Evolutionary conservation across 2,888 invertebrate genomes (phyloP).

Genomic region (Bembecia ichneumoniformis): DNA sequence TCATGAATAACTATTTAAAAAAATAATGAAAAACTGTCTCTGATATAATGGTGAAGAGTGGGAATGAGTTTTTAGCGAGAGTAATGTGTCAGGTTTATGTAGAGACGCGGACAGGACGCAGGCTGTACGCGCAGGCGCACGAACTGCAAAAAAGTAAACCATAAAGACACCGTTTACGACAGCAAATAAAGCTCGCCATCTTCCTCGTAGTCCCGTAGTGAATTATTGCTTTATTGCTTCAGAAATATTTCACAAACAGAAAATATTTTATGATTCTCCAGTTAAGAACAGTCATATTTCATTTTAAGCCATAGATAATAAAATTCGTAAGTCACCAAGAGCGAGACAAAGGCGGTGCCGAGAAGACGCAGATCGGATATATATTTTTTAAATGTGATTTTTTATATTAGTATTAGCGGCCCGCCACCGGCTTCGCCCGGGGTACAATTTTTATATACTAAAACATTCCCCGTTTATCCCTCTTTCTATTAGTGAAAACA

Average conservation of each 20-base stretch:
- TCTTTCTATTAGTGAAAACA: too few relatives aligned
- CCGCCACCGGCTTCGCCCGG: too few relatives aligned
- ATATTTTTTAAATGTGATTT: too few relatives aligned
- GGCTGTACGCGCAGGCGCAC: conserved; percentile 16
- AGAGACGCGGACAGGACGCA: conserved; percentile 19
- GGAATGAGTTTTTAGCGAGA: conserved; percentile 35
- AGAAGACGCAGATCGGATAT: not conserved
- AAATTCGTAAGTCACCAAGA: conserved; percentile 66
- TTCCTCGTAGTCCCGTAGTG: conserved; percentile 70
- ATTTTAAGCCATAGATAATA: conserved; percentile 72
- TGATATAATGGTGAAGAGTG: conserved; percentile 6
- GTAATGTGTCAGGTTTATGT: conserved; percentile 39
- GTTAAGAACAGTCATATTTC: conserved; percentile 69
- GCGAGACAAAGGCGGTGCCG: conserved; percentile 28
- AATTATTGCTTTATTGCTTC: conserved; percentile 73
- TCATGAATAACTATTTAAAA: too few relatives aligned
- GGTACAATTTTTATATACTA: too few relatives aligned
- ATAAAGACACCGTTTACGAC: conserved; percentile 69
- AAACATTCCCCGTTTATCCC: too few relatives aligned
- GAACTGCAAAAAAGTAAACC: conserved; percentile 61
- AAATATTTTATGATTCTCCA: conserved; percentile 73
- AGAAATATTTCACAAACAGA: conserved; percentile 73
- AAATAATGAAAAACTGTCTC: too few relatives aligned
- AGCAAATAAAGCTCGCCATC: conserved; percentile 69
- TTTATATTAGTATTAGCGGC: too few relatives aligned